Evolutionary conservation across 2,888 invertebrate genomes (phyloP).

Genomic region (Drosophila nigricruria): DNA sequence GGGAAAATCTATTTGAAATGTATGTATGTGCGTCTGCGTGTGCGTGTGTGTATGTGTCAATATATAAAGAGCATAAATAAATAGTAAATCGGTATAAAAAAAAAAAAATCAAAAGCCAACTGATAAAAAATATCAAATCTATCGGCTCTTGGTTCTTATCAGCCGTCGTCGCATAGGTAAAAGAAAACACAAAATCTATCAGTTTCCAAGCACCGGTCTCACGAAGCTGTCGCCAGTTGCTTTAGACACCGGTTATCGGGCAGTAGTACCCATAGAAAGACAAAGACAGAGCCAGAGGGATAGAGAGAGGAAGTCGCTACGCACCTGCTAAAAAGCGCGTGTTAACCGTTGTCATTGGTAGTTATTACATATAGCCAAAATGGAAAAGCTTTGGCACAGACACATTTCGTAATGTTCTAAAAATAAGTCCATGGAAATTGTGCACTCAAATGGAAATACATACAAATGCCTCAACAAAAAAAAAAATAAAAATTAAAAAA

Average conservation of each 20-base stretch:
- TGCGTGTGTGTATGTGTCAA: slow-evolving; percentile 9
- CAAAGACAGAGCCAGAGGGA: not conserved
- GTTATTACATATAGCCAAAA: slow-evolving; percentile 17
- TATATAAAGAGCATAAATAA: slow-evolving; percentile 36
- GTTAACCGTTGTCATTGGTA: slow-evolving; percentile 16
- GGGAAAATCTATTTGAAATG: slow-evolving; percentile 33
- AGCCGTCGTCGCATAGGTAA: slow-evolving; percentile 29
- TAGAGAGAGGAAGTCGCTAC: not conserved
- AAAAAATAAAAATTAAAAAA: not conserved
- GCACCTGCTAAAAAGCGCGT: slow-evolving; percentile 11
- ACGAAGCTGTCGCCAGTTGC: slow-evolving; percentile 38
- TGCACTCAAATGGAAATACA: slow-evolving; percentile 57
- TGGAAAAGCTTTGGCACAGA: slow-evolving; percentile 15
- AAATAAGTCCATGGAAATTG: slow-evolving; percentile 68
- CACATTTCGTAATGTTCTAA: slow-evolving; percentile 70
- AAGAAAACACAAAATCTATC: slow-evolving; percentile 24
- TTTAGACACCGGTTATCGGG: slow-evolving; percentile 46
- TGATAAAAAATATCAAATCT: slow-evolving; percentile 48
- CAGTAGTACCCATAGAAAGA: slow-evolving; percentile 22
- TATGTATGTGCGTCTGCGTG: slow-evolving; percentile 7
- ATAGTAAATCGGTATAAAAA: slow-evolving; percentile 25
- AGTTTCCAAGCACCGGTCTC: slow-evolving; percentile 36
- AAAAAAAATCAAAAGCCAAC: slow-evolving; percentile 34
- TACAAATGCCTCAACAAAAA: slow-evolving; percentile 9
- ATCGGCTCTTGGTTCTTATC: slow-evolving; percentile 35